phyloP scores from a whole-genome alignment of 2,888 invertebrate species.

The Idaea straminata region DNA sequence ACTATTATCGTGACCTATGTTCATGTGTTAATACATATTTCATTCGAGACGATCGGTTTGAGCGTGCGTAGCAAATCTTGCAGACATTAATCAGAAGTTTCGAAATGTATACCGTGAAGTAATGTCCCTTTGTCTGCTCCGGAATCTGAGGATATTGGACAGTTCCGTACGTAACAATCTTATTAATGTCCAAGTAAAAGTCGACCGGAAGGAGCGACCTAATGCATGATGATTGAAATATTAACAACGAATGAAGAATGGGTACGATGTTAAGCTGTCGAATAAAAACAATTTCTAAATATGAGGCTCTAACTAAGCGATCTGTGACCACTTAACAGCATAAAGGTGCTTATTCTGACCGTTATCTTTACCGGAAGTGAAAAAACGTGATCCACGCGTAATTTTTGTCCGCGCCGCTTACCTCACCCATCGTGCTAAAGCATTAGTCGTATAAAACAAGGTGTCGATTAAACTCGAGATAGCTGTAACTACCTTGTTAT shows the following conservation, averaged over 20 bases:
- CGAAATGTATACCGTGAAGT: conserved; percentile 49
- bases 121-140: conserved; percentile 58
- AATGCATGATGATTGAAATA: conserved; percentile 69
- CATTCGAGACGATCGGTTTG: conserved; percentile 44
- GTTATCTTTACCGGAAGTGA: conserved; percentile 72
- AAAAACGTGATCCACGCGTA: conserved; percentile 67
- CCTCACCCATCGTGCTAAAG: conserved; percentile 48
- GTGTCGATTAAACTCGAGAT: conserved; percentile 70
- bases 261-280: conserved; percentile 30
- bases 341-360: conserved; percentile 69
- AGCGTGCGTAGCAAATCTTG: conserved; percentile 39
- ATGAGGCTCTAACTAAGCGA: conserved; percentile 55
- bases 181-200: conserved; percentile 58
- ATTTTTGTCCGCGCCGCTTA: conserved; percentile 58
- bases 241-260: conserved; percentile 43
- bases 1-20: conserved; percentile 49
- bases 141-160: conserved; percentile 64
- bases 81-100: conserved; percentile 60
- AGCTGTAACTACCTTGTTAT: conserved; percentile 63
- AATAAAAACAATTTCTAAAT: conserved; percentile 50
- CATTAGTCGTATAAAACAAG: conserved; percentile 67
- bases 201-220: conserved; percentile 59
- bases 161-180: conserved; percentile 52
- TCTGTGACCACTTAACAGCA: conserved; percentile 63
- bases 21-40: conserved; percentile 49